phyloP scores from a whole-genome alignment of 2,888 invertebrate genomes.

The Dryadula phaetusa region DNA sequence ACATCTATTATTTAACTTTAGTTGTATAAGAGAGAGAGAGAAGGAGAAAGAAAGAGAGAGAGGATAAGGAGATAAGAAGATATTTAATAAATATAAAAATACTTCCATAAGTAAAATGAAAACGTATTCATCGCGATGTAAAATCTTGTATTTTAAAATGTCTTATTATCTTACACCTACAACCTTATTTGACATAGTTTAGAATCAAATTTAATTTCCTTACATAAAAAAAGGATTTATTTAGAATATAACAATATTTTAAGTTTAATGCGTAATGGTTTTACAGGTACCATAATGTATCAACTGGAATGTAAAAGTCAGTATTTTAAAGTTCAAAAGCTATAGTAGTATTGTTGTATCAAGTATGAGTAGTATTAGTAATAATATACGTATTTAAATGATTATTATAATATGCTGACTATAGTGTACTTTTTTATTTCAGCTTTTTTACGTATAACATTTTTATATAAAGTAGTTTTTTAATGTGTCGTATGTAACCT shows the following conservation, averaged over 20 bases:
- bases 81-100: too few species aligned
- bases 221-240: neutral
- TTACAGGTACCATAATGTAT: slow-evolving; percentile 71
- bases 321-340: slow-evolving; percentile 58
- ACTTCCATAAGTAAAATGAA: too few species aligned
- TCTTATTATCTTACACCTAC: too few species aligned
- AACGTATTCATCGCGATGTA: too few species aligned
- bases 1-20: too few species aligned
- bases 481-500: too few species aligned
- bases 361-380: slow-evolving; percentile 29
- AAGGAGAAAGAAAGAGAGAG: too few species aligned
- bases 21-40: too few species aligned
- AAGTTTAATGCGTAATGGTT: slow-evolving; percentile 38
- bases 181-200: neutral
- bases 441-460: neutral
- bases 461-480: too few species aligned
- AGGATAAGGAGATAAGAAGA: too few species aligned
- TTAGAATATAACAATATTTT: neutral
- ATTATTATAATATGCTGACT: neutral
- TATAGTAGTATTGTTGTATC: slow-evolving; percentile 45
- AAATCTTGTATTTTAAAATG: too few species aligned
- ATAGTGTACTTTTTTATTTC: neutral
- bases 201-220: neutral
- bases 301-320: slow-evolving; percentile 67
- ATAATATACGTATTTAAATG: slow-evolving; percentile 1